A percentile compares a stretch with the other conserved stretches of the same genome.
Evolutionary conservation across 2,888 invertebrate species (phyloP).

Genomic region (Stramonita haemastoma): DNA sequence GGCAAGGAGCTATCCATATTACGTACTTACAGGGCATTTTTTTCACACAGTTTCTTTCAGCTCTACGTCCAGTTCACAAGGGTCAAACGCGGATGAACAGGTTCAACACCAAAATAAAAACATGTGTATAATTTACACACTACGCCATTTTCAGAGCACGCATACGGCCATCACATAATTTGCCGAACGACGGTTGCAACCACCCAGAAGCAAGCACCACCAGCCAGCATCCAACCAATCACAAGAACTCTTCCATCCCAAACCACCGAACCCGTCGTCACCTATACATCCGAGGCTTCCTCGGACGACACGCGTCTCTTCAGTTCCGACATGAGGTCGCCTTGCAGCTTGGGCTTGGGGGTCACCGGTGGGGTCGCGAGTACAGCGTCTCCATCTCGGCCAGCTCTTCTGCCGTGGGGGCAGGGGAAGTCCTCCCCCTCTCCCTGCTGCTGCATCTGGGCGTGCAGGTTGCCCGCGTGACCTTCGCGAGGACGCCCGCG

Average conservation of each 20-base stretch:
- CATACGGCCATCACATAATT: neutral
- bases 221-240: neutral
- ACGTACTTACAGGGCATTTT: neutral
- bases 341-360: conserved; percentile 31
- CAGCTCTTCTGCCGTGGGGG: conserved; percentile 71
- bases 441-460: conserved; percentile 26
- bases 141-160: conserved; percentile 3
- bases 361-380: conserved; percentile 58
- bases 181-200: neutral
- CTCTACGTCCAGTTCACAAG: neutral
- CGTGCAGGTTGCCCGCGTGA: conserved; percentile 31
- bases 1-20: neutral
- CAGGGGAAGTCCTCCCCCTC: conserved; percentile 66
- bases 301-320: conserved; percentile 52
- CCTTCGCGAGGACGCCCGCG: conserved; percentile 38
- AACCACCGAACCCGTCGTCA: neutral
- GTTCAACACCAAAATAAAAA: neutral
- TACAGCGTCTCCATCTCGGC: conserved; percentile 65
- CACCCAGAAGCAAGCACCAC: neutral
- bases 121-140: neutral
- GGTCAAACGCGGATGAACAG: neutral
- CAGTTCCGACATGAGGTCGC: conserved; percentile 49
- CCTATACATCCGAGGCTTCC: conserved; percentile 47
- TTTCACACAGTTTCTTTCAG: neutral
- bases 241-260: neutral